Percentiles rank a stretch among this genome's conserved stretches.
Evolutionary conservation across 2,797 vertebrate species (phyloP).

Genomic region (Trematomus bernacchii): DNA sequence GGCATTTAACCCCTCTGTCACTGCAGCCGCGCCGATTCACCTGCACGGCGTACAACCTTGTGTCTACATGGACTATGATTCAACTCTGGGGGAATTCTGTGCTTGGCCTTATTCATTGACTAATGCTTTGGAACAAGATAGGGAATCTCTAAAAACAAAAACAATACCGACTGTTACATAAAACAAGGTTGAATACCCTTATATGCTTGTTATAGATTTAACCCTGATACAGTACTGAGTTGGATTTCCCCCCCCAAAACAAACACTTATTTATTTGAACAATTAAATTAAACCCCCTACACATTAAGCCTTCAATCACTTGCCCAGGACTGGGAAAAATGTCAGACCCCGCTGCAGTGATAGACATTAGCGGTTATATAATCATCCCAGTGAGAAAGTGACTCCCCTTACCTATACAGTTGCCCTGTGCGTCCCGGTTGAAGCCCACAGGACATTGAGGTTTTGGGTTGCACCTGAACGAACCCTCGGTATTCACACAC

Average conservation of each 20-base stretch:
- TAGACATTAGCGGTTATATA: background rate
- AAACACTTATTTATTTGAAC: background rate
- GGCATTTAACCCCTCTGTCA: slow-evolving; percentile 81
- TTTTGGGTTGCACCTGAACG: slow-evolving; percentile 90
- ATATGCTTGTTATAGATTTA: slow-evolving; percentile 4
- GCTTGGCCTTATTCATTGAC: background rate
- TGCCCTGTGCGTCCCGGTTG: slow-evolving; percentile 85
- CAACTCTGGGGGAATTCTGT: slow-evolving; percentile 38
- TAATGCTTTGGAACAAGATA: slow-evolving; percentile 30
- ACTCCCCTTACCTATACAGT: slow-evolving; percentile 87
- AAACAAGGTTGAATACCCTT: background rate
- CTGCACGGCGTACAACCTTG: slow-evolving; percentile 10
- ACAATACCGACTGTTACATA: background rate
- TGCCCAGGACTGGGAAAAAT: background rate
- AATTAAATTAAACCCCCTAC: background rate
- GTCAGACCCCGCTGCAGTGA: background rate
- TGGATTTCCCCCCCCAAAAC: background rate
- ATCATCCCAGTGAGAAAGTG: background rate
- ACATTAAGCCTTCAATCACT: background rate
- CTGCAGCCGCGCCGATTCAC: slow-evolving; percentile 49
- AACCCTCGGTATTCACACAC: slow-evolving; percentile 92
- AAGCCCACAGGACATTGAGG: slow-evolving; percentile 89
- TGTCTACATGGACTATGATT: slow-evolving; percentile 35
- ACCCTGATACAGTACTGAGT: background rate
- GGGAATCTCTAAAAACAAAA: slow-evolving; percentile 29